Conservation (phyloP, 2,113 vertebrate species). For the Anarhynchus alexandrinus region DNA sequence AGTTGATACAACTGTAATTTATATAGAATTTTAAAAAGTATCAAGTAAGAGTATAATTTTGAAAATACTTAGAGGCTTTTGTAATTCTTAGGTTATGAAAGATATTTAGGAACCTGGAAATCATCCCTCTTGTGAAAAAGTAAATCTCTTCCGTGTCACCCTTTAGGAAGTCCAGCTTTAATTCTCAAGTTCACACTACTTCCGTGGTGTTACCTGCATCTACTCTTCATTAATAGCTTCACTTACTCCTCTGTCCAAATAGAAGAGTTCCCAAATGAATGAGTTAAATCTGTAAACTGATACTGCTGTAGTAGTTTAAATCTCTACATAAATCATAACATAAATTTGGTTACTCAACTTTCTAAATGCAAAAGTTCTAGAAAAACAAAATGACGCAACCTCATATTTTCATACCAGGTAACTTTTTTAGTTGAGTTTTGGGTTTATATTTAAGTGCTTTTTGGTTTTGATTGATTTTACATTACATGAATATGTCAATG, state of each 20-base stretch:
- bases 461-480: constrained; percentile 66
- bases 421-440: neutral
- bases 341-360: neutral
- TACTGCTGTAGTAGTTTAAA: neutral
- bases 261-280: neutral
- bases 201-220: neutral
- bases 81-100: neutral
- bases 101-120: neutral
- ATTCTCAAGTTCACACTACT: neutral
- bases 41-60: neutral
- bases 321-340: neutral
- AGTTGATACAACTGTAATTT: neutral
- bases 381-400: neutral
- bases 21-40: neutral
- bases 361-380: neutral
- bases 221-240: neutral
- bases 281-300: neutral
- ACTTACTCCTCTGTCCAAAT: neutral
- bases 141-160: neutral
- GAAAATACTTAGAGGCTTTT: neutral
- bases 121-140: neutral
- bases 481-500: constrained; percentile 74
- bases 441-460: constrained; percentile 6
- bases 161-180: neutral
- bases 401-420: neutral